These are phyloP conservation scores for Leptura quadrifasciata DNA, from an alignment of 2,888 invertebrate species.

Conservation along the genomic window DNA sequence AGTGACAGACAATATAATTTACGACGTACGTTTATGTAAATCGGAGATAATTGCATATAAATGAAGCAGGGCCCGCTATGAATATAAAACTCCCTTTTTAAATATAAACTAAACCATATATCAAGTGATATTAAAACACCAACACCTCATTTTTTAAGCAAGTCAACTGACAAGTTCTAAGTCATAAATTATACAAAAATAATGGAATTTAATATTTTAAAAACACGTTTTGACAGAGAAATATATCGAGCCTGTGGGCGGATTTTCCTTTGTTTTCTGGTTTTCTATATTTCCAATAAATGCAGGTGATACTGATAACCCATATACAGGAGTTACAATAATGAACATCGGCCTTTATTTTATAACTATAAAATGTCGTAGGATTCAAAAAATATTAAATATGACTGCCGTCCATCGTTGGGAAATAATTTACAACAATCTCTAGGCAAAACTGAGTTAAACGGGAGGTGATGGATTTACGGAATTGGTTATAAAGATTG, in stretches of 20 bases:
- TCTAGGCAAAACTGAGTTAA: no score
- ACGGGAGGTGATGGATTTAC: no score
- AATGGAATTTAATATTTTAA: constrained; percentile 61
- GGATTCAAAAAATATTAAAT: no score
- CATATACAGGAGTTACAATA: no score
- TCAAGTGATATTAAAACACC: constrained; percentile 57
- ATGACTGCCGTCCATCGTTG: no score
- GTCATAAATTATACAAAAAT: constrained; percentile 59
- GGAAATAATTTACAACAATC: no score
- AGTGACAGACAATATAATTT: constrained; percentile 55
- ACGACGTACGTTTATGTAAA: constrained; percentile 59
- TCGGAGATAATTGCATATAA: constrained; percentile 60
- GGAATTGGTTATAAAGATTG: no score
- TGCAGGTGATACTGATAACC: no score
- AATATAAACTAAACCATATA: constrained; percentile 59
- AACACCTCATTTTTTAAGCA: constrained; percentile 56
- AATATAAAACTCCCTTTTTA: constrained; percentile 58
- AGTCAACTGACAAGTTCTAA: constrained; percentile 52
- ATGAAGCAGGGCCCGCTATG: constrained; percentile 56
- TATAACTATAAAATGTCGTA: no score
- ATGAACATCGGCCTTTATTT: no score
- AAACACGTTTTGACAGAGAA: constrained; percentile 27
- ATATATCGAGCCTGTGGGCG: constrained; percentile 22
- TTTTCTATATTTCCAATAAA: constrained; percentile 4
- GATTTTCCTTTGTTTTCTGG: not conserved